A percentile compares a stretch with the other conserved stretches of the same genome.
Evolutionary conservation across 2,797 vertebrate genomes (phyloP).

Genomic region (Falco rusticolus): DNA sequence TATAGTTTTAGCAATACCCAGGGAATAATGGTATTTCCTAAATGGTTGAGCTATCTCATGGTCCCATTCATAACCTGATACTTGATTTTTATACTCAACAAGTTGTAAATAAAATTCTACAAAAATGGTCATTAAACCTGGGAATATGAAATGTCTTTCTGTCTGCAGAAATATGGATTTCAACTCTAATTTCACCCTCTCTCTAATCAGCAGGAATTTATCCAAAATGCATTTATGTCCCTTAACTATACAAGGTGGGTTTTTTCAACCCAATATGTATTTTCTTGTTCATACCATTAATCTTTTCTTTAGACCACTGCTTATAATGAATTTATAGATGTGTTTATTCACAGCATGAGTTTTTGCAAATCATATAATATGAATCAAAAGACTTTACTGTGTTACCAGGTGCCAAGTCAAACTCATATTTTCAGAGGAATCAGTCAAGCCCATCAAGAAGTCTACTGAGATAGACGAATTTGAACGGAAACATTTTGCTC

Average conservation of each 20-base stretch:
- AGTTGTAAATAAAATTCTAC: neutral
- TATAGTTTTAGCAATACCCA: neutral
- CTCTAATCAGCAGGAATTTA: neutral
- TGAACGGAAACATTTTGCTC: slow-evolving; percentile 18
- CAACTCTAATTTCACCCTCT: neutral
- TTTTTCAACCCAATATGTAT: neutral
- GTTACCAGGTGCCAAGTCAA: slow-evolving; percentile 1
- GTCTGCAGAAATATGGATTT: neutral
- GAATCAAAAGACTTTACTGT: neutral
- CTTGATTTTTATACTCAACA: neutral
- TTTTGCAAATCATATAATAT: neutral
- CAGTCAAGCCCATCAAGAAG: neutral
- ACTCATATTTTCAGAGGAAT: neutral
- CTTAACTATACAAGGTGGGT: neutral
- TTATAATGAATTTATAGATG: neutral
- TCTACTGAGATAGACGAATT: neutral
- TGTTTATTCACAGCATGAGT: neutral
- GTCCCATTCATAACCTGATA: neutral
- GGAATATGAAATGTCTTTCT: neutral
- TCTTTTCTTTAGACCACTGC: neutral
- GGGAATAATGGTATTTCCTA: neutral
- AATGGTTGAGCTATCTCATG: neutral
- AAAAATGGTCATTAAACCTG: neutral
- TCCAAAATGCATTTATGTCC: neutral
- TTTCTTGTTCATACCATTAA: neutral